phyloP scores from a whole-genome alignment of 2,113 vertebrate genomes.

The Lanius collurio region DNA sequence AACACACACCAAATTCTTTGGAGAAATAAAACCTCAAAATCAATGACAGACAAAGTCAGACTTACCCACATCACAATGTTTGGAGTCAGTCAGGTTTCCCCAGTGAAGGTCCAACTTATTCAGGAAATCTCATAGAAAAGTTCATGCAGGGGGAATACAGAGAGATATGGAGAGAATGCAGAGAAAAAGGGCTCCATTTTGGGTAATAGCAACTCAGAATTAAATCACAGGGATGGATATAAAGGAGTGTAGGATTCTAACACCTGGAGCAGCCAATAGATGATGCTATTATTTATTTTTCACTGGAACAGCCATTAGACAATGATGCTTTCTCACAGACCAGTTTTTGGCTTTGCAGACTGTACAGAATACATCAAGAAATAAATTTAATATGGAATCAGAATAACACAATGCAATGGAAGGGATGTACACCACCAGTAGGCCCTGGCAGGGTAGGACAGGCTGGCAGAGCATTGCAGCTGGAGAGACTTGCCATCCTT shows the following conservation, averaged over 20 bases:
- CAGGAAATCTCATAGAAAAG: background rate
- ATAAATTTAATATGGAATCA: background rate
- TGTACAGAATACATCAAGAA: background rate
- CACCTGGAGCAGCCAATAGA: background rate
- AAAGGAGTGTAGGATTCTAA: background rate
- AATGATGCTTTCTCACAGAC: background rate
- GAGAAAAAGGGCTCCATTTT: background rate
- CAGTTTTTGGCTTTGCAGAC: background rate
- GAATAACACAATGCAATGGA: background rate
- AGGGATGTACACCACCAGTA: background rate
- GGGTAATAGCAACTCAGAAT: background rate
- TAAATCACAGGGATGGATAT: background rate
- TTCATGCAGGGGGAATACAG: background rate
- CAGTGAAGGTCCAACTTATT: background rate
- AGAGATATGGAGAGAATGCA: background rate
- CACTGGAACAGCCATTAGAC: background rate
- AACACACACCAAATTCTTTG: background rate
- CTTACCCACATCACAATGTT: background rate
- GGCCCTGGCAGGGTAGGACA: background rate
- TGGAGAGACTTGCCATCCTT: background rate
- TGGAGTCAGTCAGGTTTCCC: background rate
- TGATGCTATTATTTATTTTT: background rate
- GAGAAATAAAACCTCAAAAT: background rate
- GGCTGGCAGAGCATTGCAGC: background rate
- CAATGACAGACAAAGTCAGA: background rate